Percentiles rank a stretch among this genome's conserved stretches.
These are phyloP conservation scores for Seladonia tumulorum DNA, from an alignment of 2,888 invertebrate species.

Conservation along the genomic window DNA sequence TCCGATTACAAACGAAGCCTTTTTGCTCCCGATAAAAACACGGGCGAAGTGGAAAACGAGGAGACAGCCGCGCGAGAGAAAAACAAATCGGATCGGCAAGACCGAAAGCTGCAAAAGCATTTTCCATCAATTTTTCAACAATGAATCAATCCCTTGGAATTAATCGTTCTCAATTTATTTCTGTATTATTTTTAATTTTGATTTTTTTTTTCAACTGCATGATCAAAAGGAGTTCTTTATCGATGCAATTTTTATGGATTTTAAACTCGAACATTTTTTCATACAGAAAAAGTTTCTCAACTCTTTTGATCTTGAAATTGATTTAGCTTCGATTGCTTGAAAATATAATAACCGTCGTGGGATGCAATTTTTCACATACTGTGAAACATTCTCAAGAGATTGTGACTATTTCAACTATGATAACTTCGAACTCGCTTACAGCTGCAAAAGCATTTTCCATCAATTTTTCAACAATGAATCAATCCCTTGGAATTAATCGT, in stretches of 20 bases:
- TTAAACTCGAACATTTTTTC: no score
- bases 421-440: no score
- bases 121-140: background rate
- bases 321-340: no score
- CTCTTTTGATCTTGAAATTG: no score
- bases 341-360: no score
- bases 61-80: background rate
- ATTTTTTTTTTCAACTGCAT: background rate
- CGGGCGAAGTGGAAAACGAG: background rate
- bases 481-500: background rate
- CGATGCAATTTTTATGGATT: background rate
- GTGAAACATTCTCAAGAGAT: no score
- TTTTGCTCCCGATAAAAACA: background rate
- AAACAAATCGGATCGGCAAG: background rate
- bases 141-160: background rate
- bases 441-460: background rate
- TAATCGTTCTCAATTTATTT: background rate
- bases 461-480: background rate
- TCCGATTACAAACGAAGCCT: constrained; percentile 5
- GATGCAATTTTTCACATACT: no score
- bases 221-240: background rate
- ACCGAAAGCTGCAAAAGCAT: background rate
- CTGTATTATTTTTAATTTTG: background rate
- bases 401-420: no score
- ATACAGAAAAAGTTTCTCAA: no score